Base-by-base conservation (phyloP, 2,888 invertebrate species). In the Dasypolia templi region DNA sequence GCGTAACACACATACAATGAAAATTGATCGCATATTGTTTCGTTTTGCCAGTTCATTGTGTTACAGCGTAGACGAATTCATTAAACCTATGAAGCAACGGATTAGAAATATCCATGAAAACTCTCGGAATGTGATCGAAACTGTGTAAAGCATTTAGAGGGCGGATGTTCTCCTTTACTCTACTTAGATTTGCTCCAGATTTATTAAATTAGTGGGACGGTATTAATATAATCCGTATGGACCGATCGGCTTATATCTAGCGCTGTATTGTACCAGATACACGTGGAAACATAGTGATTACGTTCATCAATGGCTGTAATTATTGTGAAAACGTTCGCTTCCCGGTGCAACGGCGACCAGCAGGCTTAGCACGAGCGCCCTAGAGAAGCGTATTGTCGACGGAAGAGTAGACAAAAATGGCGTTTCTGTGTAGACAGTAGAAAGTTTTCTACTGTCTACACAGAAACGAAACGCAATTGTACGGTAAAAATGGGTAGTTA, bases 231-330 rank as follows among this genome's bases (percentile, higher is more conserved):
- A 69, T 69, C 35, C 9, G 35, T 46, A 70, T 67, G 26, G 35
- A 22, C 22, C n/a, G 6, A n/a, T 22, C 19, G 39, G n/a, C 4
- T 61, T 26, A n/a, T 39, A n/a, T 19, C 53, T 61, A 26, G n/a
- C 22, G 11, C 19, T 51, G 14, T 17, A 72, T 32, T 26, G 17
- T n/a, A 22, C 29, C 12, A 69, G 44, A 5, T 49, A 17, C 26
- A 51, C 44, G 53, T 39, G 62, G 26, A 19, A 51, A 55, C 26
- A 77, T 53, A 61, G 53, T 51, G 35, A 79, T 65, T 72, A 51
- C 19, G 80, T 79, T 77, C 65, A 61, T 61, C 64, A n/a, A 7
- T 42, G 29, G 9, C 44, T 63, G 51, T 51, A 79, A 70, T 76
- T 78, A 70, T 32, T 22, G 14, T 62, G 35, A 69, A 61, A 51